Evolutionary conservation across 2,797 vertebrate genomes (phyloP), one percentile per base, ranked within the genome.

Genomic region (Muscicapa comitata): DNA sequence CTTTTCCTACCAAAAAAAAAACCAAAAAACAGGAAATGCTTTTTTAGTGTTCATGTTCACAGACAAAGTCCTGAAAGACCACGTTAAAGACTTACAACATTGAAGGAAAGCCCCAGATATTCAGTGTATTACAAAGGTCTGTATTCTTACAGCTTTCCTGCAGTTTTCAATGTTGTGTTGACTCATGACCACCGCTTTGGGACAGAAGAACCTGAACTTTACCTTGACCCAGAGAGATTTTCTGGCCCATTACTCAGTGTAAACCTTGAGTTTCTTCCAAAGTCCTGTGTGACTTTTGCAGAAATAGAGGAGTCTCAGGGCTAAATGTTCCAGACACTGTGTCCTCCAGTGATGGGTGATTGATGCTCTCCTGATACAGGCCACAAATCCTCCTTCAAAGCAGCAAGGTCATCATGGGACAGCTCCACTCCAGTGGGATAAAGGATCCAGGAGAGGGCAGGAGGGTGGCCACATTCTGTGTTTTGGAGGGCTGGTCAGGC

Each of bases 391-490:
- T 65, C 31, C 77, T 86, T 29, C 16, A 3, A 42, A 71, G 74
- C 61, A 83, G n/a, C 53, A 11, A 82, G 53, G 42, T 55, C 29
- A 1, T 13, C 15, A 3, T 3, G 2, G 86, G 40, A 48, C 7
- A 48, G 33, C 26, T 91, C 40, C 74, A 31, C 2, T 2, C 55
- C 40, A 25, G 2, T 1, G 3, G 11, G 2, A 0, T 26, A 17
- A 53, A 70, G 38, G 61, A 82, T 43, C 24, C 33, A 62, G 78
- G 73, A 84, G 74, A 70, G 71, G 33, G 10, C 48, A 79, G 75
- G 48, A 91, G 17, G 0, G 0, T 20, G 37, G n/a, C 38, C 54
- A 13, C 0, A 0, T n/a, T 75, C 45, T 65, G n/a, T 43, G 85
- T 15, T 79, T 47, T 31, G 51, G 33, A 85, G 55, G 43, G 9